phyloP scores from a whole-genome alignment of 2,888 invertebrate species.

The Ichneumoninae sp. region DNA sequence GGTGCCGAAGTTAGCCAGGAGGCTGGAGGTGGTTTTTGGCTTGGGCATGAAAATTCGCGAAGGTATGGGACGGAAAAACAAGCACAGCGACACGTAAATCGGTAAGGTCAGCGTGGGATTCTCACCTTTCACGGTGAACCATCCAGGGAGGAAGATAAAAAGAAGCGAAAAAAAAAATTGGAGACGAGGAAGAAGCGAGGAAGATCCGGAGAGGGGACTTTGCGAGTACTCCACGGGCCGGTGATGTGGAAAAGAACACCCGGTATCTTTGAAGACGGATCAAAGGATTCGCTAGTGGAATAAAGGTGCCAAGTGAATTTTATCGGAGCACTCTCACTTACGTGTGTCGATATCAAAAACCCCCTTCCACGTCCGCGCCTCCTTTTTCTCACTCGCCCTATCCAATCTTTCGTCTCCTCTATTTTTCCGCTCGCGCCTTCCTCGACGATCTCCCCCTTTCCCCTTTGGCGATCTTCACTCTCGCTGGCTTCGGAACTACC shows the following conservation, averaged over 20 bases:
- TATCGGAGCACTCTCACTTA: conserved; percentile 67
- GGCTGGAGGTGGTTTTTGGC: neutral
- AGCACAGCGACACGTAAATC: conserved; percentile 1
- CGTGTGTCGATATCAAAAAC: conserved; percentile 61
- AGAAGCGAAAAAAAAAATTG: neutral
- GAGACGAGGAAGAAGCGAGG: conserved; percentile 14
- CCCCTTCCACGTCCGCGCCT: conserved; percentile 8
- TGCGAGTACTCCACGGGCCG: conserved; percentile 61
- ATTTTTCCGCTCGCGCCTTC: neutral
- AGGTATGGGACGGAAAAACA: neutral
- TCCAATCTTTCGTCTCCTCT: conserved; percentile 19
- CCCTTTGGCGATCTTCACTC: conserved; percentile 19
- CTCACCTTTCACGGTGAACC: conserved; percentile 16
- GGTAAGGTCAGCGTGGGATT: conserved; percentile 39
- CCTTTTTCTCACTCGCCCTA: conserved; percentile 7
- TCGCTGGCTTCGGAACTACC: neutral
- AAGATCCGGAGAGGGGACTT: conserved; percentile 51
- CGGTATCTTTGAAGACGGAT: conserved; percentile 69
- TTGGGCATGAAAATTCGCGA: neutral
- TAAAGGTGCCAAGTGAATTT: conserved; percentile 70
- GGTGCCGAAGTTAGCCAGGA: neutral
- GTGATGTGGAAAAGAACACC: conserved; percentile 70
- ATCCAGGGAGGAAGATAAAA: conserved; percentile 10
- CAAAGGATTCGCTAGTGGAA: conserved; percentile 66
- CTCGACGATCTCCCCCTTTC: neutral